Evolutionary conservation across 2,797 vertebrate genomes (phyloP).

Genomic region (Buceros bicornis): DNA sequence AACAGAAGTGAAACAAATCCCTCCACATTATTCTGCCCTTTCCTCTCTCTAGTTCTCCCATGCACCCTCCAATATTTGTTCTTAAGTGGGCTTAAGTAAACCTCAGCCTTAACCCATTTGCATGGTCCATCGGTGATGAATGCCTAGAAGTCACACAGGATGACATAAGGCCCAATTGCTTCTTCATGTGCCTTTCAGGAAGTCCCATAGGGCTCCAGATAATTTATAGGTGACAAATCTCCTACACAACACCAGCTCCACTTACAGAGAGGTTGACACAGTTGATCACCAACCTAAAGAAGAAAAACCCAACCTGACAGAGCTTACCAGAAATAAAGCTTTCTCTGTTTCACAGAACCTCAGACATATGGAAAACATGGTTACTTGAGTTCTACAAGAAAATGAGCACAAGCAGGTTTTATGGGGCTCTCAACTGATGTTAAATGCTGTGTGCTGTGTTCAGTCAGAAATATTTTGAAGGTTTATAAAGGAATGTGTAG

Average conservation of each 20-base stretch:
- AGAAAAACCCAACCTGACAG: constrained; percentile 74
- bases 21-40: not conserved
- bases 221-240: constrained; percentile 48
- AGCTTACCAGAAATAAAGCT: constrained; percentile 73
- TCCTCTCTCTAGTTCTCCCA: not conserved
- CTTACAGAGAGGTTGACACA: not conserved
- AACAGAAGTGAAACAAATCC: not conserved
- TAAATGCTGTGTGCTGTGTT: constrained; percentile 22
- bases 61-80: not conserved
- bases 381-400: constrained; percentile 30
- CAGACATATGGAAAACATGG: not conserved
- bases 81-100: not conserved
- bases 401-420: constrained; percentile 7
- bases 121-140: constrained; percentile 82
- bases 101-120: not conserved
- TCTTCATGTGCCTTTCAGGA: constrained; percentile 75
- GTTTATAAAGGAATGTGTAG: not conserved
- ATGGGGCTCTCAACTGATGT: constrained; percentile 12
- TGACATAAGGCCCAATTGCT: constrained; percentile 79
- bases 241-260: constrained; percentile 42
- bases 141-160: constrained; percentile 1
- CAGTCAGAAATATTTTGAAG: constrained; percentile 10
- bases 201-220: constrained; percentile 77
- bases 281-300: constrained; percentile 20
- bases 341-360: constrained; percentile 62